Evolutionary conservation across 2,797 vertebrate species (phyloP).

Genomic region (Peromyscus eremicus): DNA sequence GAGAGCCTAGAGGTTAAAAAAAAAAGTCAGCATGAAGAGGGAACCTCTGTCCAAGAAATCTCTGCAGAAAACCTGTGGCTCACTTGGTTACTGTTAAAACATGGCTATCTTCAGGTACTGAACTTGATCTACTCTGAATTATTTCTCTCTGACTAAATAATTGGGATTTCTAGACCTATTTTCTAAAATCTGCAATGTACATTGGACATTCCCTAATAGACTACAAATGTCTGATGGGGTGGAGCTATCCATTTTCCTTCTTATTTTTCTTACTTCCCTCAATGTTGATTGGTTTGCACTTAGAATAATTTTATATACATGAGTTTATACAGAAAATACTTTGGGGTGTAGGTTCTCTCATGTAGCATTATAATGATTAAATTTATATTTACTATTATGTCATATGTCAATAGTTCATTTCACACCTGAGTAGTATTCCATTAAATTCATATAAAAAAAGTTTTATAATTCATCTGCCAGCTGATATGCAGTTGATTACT

Average conservation of each 20-base stretch:
- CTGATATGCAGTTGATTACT: neutral
- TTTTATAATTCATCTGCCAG: neutral
- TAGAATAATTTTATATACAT: neutral
- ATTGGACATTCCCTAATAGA: neutral
- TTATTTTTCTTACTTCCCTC: neutral
- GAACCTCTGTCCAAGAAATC: neutral
- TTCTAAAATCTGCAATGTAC: slow-evolving; percentile 35
- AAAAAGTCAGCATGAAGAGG: neutral
- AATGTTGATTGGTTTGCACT: neutral
- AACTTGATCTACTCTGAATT: slow-evolving; percentile 5
- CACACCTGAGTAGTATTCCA: neutral
- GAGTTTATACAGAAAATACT: neutral
- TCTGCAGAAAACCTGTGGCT: neutral
- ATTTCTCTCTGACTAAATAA: slow-evolving; percentile 9
- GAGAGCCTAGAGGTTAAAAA: neutral
- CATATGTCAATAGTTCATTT: neutral
- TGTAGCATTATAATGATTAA: neutral
- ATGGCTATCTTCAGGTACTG: neutral
- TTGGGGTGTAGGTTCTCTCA: neutral
- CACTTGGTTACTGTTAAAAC: neutral
- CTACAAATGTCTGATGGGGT: slow-evolving; percentile 8
- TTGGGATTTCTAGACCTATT: slow-evolving; percentile 34
- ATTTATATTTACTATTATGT: neutral
- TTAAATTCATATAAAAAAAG: neutral
- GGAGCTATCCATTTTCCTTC: neutral